These are phyloP conservation scores for Bubalus kerabau DNA, from an alignment of 2,113 vertebrate species.

Conservation along the genomic window DNA sequence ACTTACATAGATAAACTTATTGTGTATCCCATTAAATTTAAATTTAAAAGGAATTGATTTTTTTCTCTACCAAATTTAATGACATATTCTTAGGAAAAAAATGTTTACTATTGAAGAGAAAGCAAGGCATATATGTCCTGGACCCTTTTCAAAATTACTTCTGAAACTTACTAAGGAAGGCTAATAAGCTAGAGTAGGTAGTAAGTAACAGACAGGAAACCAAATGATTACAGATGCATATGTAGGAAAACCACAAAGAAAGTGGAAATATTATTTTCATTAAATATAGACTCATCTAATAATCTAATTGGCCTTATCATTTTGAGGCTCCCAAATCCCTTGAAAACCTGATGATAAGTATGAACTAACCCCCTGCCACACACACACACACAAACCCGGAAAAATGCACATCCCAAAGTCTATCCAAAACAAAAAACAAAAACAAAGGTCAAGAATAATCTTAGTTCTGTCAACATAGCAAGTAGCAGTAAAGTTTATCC, in stretches of 20 bases:
- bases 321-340: not conserved
- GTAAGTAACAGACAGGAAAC: not conserved
- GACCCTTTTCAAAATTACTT: not conserved
- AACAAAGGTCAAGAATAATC: not conserved
- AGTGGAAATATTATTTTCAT: not conserved
- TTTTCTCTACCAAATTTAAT: not conserved
- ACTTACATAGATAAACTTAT: not conserved
- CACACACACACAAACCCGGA: not conserved
- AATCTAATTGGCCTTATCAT: not conserved
- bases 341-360: not conserved
- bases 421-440: not conserved
- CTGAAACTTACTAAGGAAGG: not conserved
- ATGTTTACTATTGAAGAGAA: not conserved
- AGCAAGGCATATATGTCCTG: not conserved
- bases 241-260: not conserved
- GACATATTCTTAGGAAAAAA: not conserved
- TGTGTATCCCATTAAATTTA: not conserved
- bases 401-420: not conserved
- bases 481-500: not conserved
- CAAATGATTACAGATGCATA: not conserved
- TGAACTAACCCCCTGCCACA: not conserved
- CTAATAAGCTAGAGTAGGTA: not conserved
- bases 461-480: not conserved
- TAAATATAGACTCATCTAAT: not conserved
- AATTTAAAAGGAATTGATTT: not conserved